Evolutionary conservation across 2,113 vertebrate genomes (phyloP), one percentile per base, ranked within the genome.

Genomic region (Cathartes aura): DNA sequence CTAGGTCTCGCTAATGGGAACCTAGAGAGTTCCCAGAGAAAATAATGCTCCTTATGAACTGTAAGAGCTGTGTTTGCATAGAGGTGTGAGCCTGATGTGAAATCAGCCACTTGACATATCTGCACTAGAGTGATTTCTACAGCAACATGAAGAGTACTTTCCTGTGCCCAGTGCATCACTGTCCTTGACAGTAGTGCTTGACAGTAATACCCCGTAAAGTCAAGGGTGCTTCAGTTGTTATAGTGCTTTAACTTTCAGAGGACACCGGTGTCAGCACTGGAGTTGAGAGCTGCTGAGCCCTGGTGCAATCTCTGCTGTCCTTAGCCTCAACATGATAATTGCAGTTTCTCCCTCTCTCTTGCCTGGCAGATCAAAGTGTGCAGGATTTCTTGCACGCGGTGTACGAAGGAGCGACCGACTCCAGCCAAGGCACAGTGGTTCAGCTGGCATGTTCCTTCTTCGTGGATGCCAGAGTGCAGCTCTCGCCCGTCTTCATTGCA

Each of bases 391-490:
- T 99, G 95, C 86, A 66, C 3, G 22, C 8, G 0, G 91, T 82
- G 6, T 97, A 98, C 1, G 84, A 95, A 30, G 94, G 95, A 40
- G 34, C 84, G 42, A 82, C 79, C 12, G 98, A 98, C 87, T 97
- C 91, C 84, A 98, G 97, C 63, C 98, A 97, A 38, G 97, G 96
- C 4, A 55, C 90, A 3, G 79, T 80, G 76, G 97, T 99, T 59
- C 98, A 98, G 78, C 97, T 99, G 98, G 97, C 98, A 12, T 99
- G 98, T 73, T 98, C 98, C 20, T 91, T 99, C 9, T 98, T 99
- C 3, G 78, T 99, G 79, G 98, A 99, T 1, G 59, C 71, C 0
- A 95, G 98, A 0, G 97, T 98, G 4, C 97, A 95, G 12, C 97
- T 99, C 26, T 98, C 95, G 0, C 93, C 98, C 2, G 73, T 29